Conservation (phyloP, 2,888 invertebrate species). For the Gymnocheta viridis region DNA sequence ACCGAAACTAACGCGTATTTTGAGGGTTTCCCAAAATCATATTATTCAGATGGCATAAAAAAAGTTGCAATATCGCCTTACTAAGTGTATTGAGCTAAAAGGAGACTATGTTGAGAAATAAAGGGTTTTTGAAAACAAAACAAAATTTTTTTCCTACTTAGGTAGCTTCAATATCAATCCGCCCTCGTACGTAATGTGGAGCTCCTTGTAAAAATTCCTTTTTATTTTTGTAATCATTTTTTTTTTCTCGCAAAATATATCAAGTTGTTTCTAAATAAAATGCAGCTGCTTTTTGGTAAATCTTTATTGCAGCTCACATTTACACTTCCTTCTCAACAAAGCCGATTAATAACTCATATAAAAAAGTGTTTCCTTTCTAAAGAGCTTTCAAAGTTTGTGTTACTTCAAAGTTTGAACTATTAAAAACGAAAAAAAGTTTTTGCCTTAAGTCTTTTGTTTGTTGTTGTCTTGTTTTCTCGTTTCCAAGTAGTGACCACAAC, state of each 20-base stretch:
- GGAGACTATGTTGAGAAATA: too few relatives aligned
- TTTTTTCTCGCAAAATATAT: neutral
- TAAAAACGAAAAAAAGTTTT: slow-evolving; percentile 30
- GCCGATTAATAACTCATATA: slow-evolving; percentile 22
- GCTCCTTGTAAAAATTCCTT: too few relatives aligned
- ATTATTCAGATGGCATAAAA: too few relatives aligned
- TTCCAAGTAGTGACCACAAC: slow-evolving; percentile 29
- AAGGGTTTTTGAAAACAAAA: too few relatives aligned
- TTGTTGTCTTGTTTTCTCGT: neutral
- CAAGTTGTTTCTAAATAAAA: neutral
- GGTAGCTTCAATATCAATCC: too few relatives aligned
- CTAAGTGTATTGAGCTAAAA: too few relatives aligned
- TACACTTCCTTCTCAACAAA: slow-evolving; percentile 21
- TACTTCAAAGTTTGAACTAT: neutral
- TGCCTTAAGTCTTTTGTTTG: slow-evolving; percentile 43
- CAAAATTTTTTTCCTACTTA: too few relatives aligned
- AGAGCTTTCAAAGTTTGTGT: neutral
- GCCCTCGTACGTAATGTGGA: too few relatives aligned
- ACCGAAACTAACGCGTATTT: too few relatives aligned
- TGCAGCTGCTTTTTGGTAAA: neutral
- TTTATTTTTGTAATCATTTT: too few relatives aligned
- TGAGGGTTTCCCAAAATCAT: too few relatives aligned
- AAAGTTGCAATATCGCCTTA: too few relatives aligned
- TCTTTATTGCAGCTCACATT: neutral
- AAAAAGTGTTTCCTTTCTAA: neutral